phyloP scores from a whole-genome alignment of 2,888 invertebrate species.

The Heliconius cydno region DNA sequence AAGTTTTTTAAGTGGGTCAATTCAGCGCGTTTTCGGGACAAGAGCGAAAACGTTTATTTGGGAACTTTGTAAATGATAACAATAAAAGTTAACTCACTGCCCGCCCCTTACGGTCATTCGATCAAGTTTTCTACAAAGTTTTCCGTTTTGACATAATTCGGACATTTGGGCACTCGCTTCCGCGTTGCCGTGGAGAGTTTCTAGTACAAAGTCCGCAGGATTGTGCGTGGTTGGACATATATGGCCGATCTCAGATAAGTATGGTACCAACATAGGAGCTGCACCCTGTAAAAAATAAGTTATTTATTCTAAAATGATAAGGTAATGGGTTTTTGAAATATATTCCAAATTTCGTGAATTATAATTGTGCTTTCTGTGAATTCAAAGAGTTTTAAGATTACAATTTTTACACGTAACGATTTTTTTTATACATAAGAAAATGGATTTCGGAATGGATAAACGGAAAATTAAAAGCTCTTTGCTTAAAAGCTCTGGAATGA shows the following conservation, averaged over 20 bases:
- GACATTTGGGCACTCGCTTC: slow-evolving; percentile 68
- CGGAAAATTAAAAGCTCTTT: neutral
- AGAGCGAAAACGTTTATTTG: slow-evolving; percentile 25
- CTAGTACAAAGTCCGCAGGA: slow-evolving; percentile 88
- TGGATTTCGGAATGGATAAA: neutral
- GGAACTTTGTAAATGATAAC: slow-evolving; percentile 26
- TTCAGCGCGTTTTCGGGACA: slow-evolving; percentile 15
- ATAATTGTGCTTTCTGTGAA: neutral
- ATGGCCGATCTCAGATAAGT: slow-evolving; percentile 85
- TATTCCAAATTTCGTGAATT: neutral
- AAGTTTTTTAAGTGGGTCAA: slow-evolving; percentile 16
- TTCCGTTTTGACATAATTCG: slow-evolving; percentile 74
- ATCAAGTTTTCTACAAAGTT: slow-evolving; percentile 67
- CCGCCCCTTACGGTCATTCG: slow-evolving; percentile 67
- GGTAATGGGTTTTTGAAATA: neutral
- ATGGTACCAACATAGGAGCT: slow-evolving; percentile 87
- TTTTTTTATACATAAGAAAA: neutral
- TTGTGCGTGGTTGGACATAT: slow-evolving; percentile 90
- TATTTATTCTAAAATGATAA: neutral
- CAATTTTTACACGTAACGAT: neutral
- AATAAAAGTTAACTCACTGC: slow-evolving; percentile 56
- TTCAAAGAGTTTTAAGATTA: neutral
- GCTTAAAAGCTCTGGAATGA: neutral
- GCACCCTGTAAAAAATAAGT: slow-evolving; percentile 84
- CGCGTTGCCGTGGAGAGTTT: slow-evolving; percentile 61